Conservation (phyloP, 2,888 invertebrate species). For the Eupeodes latifasciatus region DNA sequence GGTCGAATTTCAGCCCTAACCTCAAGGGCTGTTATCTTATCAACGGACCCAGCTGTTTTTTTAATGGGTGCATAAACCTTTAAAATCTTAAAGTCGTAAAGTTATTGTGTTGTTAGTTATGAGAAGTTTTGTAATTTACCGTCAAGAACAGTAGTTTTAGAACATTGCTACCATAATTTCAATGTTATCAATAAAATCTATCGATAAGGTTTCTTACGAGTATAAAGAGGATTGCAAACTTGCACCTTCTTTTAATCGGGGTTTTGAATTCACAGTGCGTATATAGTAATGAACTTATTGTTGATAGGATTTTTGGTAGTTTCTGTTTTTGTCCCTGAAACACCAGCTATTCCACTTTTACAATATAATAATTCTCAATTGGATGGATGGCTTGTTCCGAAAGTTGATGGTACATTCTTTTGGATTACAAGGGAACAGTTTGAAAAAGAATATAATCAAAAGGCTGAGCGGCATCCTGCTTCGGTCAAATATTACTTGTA, state of each 20-base stretch:
- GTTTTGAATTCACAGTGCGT: background rate
- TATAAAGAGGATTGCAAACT: background rate
- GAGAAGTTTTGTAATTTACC: too few species aligned
- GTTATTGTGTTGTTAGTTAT: too few species aligned
- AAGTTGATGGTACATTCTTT: slow-evolving; percentile 13
- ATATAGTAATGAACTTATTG: background rate
- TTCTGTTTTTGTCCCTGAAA: background rate
- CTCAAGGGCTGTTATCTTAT: too few species aligned
- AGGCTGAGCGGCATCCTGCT: background rate
- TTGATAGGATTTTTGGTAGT: background rate
- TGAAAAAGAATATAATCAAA: slow-evolving; percentile 2
- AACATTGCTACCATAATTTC: background rate
- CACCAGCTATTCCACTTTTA: background rate
- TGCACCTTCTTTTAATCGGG: background rate
- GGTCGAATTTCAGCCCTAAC: too few species aligned
- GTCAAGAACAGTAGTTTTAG: too few species aligned
- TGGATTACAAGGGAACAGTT: slow-evolving; percentile 40
- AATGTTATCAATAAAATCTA: background rate
- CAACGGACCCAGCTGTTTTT: too few species aligned
- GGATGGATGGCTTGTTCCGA: slow-evolving; percentile 45
- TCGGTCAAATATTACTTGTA: slow-evolving; percentile 56
- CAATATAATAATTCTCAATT: background rate
- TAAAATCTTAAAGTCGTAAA: too few species aligned
- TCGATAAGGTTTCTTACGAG: background rate
- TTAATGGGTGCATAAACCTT: too few species aligned